Evolutionary conservation across 2,113 vertebrate genomes (phyloP).

Genomic region (Amblyopsis rosae): DNA sequence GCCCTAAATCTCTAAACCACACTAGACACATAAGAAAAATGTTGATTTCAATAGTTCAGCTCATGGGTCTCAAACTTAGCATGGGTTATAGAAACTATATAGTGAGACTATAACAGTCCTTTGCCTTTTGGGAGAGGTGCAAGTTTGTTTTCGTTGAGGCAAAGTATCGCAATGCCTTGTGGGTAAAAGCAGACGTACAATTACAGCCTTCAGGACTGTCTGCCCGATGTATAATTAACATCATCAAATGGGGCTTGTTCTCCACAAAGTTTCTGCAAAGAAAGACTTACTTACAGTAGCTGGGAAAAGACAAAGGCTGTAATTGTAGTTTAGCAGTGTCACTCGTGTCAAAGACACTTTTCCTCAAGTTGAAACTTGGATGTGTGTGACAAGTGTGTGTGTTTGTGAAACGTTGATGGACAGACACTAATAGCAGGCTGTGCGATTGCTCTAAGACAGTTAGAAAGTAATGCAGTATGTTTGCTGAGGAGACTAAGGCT

Average conservation of each 20-base stretch:
- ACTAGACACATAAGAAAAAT: not conserved
- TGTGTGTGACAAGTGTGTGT: not conserved
- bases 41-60: constrained; percentile 23
- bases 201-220: constrained; percentile 28
- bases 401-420: not conserved
- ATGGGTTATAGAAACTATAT: not conserved
- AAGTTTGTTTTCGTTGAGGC: constrained; percentile 30
- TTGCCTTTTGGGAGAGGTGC: not conserved
- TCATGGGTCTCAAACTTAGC: not conserved
- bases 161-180: constrained; percentile 2
- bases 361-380: not conserved
- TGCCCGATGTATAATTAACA: constrained; percentile 53
- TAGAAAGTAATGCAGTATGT: not conserved
- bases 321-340: not conserved
- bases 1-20: constrained; percentile 9
- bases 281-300: constrained; percentile 13
- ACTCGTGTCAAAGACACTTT: not conserved
- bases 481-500: not conserved
- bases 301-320: not conserved
- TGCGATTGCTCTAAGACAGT: not conserved
- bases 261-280: constrained; percentile 15
- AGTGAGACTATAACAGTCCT: too few relatives aligned
- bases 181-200: constrained; percentile 17
- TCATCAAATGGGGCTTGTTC: constrained; percentile 33
- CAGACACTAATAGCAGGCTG: constrained; percentile 5